Evolutionary conservation across 2,113 vertebrate species (phyloP), one percentile per base, ranked within the genome.

Genomic region (Oceanites oceanicus): DNA sequence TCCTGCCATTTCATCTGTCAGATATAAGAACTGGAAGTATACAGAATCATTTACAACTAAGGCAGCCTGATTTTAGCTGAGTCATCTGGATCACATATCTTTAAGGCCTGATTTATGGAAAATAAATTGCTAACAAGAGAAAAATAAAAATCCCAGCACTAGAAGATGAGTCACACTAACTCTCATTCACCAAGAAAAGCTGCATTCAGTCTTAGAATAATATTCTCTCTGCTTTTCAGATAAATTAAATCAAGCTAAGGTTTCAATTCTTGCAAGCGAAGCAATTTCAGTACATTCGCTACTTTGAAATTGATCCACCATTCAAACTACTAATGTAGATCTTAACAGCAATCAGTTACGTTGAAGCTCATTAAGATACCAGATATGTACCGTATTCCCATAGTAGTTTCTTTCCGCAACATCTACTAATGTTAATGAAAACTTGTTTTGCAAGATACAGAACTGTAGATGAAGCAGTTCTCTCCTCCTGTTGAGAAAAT

Each of bases 381-480:
- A 53, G 58, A 4, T 8, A 6, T 0, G 7, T 14, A 32, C 47
- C 3, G 1, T 13, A 0, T 53, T 36, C n/a, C 38, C 80, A 45
- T 9, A 19, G 73, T 9, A 66, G 40, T 6, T 79, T n/a, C 79
- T 11, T 62, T 52, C 67, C 2, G 2, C 45, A 55, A 3, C 7
- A 21, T 26, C 53, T 52, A 45, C 67, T 12, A 10, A 45, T 34
- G 29, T 38, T 29, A 52, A 63, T 42, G 45, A 63, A 70, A 50
- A 34, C 1, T 38, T 29, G 13, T 19, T 80, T 27, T 66, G 34
- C 26, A 72, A 30, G 36, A 16, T 11, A 6, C 16, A 34, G 47
- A 88, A 30, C 32, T 52, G 36, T 23, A 70, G 49, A 59, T 19
- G 27, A 56, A 74, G 27, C 49, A 52, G 36, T 32, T 93, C 53